Evolutionary conservation across 2,888 invertebrate species (phyloP).

Genomic region (Scaptomyza polygonia): DNA sequence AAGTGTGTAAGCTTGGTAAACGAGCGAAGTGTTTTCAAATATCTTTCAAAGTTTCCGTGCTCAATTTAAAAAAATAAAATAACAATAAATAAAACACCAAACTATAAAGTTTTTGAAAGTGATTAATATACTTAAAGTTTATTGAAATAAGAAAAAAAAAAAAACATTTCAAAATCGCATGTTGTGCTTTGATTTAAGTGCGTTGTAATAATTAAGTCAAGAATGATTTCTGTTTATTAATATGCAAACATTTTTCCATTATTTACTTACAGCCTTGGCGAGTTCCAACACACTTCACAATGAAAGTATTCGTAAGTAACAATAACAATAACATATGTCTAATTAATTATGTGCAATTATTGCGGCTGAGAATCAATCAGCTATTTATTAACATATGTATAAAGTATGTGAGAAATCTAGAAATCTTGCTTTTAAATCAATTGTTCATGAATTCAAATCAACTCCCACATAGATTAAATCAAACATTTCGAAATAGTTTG

Average conservation of each 20-base stretch:
- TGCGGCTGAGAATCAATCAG: conserved; percentile 22
- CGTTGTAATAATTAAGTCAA: conserved; percentile 1
- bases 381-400: conserved; percentile 16
- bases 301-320: conserved; percentile 86
- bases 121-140: conserved; percentile 4
- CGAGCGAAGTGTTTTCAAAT: conserved; percentile 85
- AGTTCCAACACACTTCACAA: conserved; percentile 74
- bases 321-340: conserved; percentile 29
- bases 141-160: background rate
- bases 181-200: conserved; percentile 8
- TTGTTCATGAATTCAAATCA: conserved; percentile 14
- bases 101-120: conserved; percentile 5
- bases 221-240: conserved; percentile 26
- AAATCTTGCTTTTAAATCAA: conserved; percentile 30
- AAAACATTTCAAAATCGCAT: conserved; percentile 9
- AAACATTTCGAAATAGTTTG: conserved; percentile 8
- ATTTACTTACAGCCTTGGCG: conserved; percentile 70
- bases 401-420: conserved; percentile 48
- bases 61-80: background rate
- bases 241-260: conserved; percentile 30
- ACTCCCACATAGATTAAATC: conserved; percentile 52
- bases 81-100: no score
- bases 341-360: conserved; percentile 44
- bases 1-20: conserved; percentile 62
- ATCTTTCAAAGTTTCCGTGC: conserved; percentile 27